Percentiles rank a stretch among this genome's conserved stretches.
Evolutionary conservation across 2,888 invertebrate species (phyloP).

Genomic region (Caenorhabditis sp.): DNA sequence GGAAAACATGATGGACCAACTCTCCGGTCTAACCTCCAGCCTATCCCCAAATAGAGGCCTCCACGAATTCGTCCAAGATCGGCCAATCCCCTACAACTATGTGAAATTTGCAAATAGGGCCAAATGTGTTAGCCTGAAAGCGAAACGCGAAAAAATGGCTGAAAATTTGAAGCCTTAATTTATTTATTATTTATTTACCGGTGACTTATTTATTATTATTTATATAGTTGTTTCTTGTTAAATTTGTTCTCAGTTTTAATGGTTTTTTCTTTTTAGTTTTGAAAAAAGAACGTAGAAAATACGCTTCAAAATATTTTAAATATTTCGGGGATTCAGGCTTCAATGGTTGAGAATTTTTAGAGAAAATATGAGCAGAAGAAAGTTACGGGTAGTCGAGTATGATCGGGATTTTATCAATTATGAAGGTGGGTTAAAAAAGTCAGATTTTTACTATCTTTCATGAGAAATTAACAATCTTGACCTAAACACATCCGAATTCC

Average conservation of each 20-base stretch:
- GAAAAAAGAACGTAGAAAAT: no score
- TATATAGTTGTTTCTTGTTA: slow-evolving; percentile 1
- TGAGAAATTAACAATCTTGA: no score
- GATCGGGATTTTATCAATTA: slow-evolving; percentile 42
- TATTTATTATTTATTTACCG: no score
- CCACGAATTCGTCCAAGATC: slow-evolving; percentile 59
- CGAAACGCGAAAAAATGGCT: slow-evolving; percentile 46
- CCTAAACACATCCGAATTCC: no score
- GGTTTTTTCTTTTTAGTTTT: neutral
- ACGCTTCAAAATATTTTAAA: no score
- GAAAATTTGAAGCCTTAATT: neutral
- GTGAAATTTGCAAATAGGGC: slow-evolving; percentile 51
- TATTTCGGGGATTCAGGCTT: neutral
- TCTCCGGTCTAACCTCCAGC: slow-evolving; percentile 18
- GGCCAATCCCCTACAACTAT: slow-evolving; percentile 44
- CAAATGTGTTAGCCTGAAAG: slow-evolving; percentile 58
- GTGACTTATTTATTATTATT: neutral
- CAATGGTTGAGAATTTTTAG: neutral
- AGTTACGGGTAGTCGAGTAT: slow-evolving; percentile 46
- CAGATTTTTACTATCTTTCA: no score
- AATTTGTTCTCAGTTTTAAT: neutral
- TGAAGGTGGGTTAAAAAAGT: slow-evolving; percentile 44
- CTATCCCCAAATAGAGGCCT: slow-evolving; percentile 42
- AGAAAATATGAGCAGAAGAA: slow-evolving; percentile 45
- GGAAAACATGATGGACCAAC: slow-evolving; percentile 57